Base-by-base conservation (phyloP, 2,797 vertebrate genomes). In the Halcyon smyrnensis region DNA sequence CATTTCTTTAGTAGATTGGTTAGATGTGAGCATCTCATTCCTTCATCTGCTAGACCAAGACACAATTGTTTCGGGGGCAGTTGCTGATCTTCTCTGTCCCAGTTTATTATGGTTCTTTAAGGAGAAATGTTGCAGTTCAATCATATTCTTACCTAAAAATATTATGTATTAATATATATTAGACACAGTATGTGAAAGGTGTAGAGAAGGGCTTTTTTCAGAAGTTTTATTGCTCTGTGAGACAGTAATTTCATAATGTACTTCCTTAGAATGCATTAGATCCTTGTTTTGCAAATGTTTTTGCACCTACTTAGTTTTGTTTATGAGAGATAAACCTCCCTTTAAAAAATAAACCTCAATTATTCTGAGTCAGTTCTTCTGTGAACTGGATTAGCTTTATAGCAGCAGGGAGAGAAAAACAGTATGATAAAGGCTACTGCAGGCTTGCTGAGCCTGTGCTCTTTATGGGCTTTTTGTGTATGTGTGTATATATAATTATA, bases 41-140 rank as follows among this genome's bases (percentile, higher is more conserved):
- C 15, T 83, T 90, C 39, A 25, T 43, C 43, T 85, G 12, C 13
- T 80, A n/a, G 16, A 65, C 18, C 20, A 85, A 53, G 51, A 70
- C 7, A 11, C 0, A 0, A 0, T 36, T 71, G 9, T 74, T 76
- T 65, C 53, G 25, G 10, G 18, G 15, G 7, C 15, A 74, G 24
- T 13, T 83, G 64, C 15, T 54, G 11, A 43, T 57, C 7, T 43
- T 76, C 45, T 79, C 15, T 53, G 13, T 85, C 12, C 46, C 11
- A 3, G 4, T 84, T 82, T 67, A 20, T 64, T 79, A 4, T 1
- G 3, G 8, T 32, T 75, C 16, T 71, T 84, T 60, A 82, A 37
- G 23, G 28, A 84, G 12, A 76, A 48, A 19, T 77, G 53, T 62
- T 74, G 16, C 15, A 34, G 3, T 77, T 88, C 11, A 37, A 0